Conservation (phyloP, 2,797 vertebrate species). For the Brotula barbata region DNA sequence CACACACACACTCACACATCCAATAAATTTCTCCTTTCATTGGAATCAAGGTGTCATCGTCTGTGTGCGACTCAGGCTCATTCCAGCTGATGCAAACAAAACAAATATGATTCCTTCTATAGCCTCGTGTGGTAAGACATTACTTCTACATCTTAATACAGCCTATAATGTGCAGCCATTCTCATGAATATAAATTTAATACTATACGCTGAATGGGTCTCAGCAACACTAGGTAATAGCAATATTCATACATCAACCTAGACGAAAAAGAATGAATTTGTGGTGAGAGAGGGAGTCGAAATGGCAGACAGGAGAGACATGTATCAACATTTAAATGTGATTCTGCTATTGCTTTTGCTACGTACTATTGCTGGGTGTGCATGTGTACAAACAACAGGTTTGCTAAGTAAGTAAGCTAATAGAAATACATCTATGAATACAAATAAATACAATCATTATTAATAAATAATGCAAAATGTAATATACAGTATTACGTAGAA, state of each 20-base stretch:
- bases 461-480: too few relatives aligned
- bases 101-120: constrained; percentile 53
- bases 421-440: too few relatives aligned
- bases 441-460: too few relatives aligned
- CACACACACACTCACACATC: constrained; percentile 41
- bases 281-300: constrained; percentile 45
- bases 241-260: constrained; percentile 57
- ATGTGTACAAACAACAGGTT: too few relatives aligned
- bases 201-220: constrained; percentile 39
- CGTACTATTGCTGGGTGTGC: not conserved
- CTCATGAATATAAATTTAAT: constrained; percentile 63
- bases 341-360: not conserved
- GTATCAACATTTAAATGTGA: not conserved
- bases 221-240: constrained; percentile 48
- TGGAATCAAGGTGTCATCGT: constrained; percentile 43
- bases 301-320: constrained; percentile 45
- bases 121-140: constrained; percentile 37
- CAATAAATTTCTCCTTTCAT: constrained; percentile 30
- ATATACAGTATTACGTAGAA: too few relatives aligned
- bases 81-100: constrained; percentile 61
- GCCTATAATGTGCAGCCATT: constrained; percentile 41
- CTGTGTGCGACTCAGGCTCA: constrained; percentile 39
- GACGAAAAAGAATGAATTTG: constrained; percentile 57
- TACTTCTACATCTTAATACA: constrained; percentile 54
- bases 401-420: too few relatives aligned